Percentiles rank a stretch among this genome's conserved stretches.
phyloP scores from a whole-genome alignment of 1,140 invertebrate species.

The Brachionus angularis region DNA sequence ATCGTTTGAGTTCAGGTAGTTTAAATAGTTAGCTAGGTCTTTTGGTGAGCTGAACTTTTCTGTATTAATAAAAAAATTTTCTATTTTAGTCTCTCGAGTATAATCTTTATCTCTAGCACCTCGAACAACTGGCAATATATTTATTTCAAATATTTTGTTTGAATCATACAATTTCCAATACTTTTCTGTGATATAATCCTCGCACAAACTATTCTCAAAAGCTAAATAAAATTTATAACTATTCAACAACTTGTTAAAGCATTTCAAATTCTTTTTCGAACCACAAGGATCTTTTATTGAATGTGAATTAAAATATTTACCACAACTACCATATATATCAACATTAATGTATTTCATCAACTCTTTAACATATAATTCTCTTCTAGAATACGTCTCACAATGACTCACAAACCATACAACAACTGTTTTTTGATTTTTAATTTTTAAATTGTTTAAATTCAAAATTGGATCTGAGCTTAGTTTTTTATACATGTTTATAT shows the following conservation, averaged over 20 bases:
- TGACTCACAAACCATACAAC: slow-evolving; percentile 67
- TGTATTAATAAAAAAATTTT: slow-evolving; percentile 12
- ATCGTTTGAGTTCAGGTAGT: slow-evolving; percentile 2
- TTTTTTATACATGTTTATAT: background rate
- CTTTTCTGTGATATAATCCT: slow-evolving; percentile 46
- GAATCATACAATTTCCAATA: slow-evolving; percentile 37
- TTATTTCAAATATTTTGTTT: background rate
- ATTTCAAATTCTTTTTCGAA: background rate
- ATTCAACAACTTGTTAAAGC: slow-evolving; percentile 23
- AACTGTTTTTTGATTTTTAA: background rate
- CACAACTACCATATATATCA: slow-evolving; percentile 68
- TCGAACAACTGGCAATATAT: background rate
- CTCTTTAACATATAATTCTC: slow-evolving; percentile 62
- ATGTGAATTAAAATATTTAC: background rate
- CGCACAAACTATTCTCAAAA: slow-evolving; percentile 45
- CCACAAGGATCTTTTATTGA: slow-evolving; percentile 32
- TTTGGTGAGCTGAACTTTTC: slow-evolving; percentile 13
- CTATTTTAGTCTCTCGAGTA: background rate
- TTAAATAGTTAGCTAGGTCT: slow-evolving; percentile 42
- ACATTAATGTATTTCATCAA: slow-evolving; percentile 63
- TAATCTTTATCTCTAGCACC: slow-evolving; percentile 10
- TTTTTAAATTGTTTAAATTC: background rate
- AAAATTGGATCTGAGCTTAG: background rate
- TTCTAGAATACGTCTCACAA: slow-evolving; percentile 61
- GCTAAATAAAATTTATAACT: slow-evolving; percentile 44